Evolutionary conservation across 2,888 invertebrate genomes (phyloP).

Genomic region (Horisme vitalbata): DNA sequence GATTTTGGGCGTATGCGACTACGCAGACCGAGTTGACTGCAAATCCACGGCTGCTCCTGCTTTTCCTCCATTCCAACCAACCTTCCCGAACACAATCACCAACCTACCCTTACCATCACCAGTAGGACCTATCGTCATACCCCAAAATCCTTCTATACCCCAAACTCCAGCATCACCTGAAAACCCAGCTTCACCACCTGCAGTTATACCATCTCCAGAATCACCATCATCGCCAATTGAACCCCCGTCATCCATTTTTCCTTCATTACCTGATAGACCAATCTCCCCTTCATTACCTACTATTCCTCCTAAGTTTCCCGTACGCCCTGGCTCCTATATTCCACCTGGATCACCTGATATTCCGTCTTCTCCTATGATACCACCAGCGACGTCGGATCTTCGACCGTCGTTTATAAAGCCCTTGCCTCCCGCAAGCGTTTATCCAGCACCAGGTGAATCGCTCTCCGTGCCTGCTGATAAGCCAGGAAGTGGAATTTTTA

Average conservation of each 20-base stretch:
- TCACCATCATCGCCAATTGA: conserved; percentile 1
- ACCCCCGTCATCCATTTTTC: conserved; percentile 4
- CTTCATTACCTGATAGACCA: conserved; percentile 8
- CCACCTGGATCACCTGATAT: conserved; percentile 16
- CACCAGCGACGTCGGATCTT: conserved; percentile 14
- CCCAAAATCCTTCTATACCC: conserved; percentile 6
- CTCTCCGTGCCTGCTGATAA: conserved; percentile 20
- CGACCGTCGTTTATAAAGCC: conserved; percentile 25
- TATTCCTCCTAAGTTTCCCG: conserved; percentile 7
- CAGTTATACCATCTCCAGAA: conserved; percentile 1
- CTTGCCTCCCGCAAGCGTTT: conserved; percentile 22
- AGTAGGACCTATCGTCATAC: conserved; percentile 17
- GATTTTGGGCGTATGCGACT: conserved; percentile 86
- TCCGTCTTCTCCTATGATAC: conserved; percentile 19
- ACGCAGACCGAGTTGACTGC: conserved; percentile 83
- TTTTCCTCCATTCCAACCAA: conserved; percentile 15
- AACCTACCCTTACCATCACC: conserved; percentile 19
- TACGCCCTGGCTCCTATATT: conserved; percentile 2
- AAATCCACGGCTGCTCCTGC: conserved; percentile 25
- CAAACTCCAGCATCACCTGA: conserved; percentile 1
- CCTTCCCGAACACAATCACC: conserved; percentile 14
- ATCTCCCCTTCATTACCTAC: conserved; percentile 2
- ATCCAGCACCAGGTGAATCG: conserved; percentile 10
- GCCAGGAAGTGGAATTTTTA: conserved; percentile 20
- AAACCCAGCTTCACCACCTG: conserved; percentile 5